Conservation (phyloP, 2,113 vertebrate species). For the Calidris pugnax region DNA sequence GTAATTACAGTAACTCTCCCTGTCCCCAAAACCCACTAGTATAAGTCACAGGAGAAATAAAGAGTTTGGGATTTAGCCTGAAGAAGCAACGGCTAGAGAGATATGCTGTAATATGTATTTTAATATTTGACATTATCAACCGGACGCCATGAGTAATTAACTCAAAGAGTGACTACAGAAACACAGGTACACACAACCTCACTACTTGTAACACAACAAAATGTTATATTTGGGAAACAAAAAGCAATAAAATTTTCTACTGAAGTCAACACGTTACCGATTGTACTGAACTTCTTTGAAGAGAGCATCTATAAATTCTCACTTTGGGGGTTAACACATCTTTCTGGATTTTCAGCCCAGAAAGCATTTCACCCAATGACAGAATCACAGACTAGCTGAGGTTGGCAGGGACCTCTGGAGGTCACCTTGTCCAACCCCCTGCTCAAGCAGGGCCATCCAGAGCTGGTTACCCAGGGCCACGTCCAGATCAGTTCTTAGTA, state of each 20-base stretch:
- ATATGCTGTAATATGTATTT: background rate
- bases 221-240: background rate
- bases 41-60: background rate
- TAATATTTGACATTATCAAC: background rate
- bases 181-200: background rate
- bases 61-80: background rate
- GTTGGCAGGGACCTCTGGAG: background rate
- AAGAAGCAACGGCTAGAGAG: background rate
- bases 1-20: no score
- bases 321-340: background rate
- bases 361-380: background rate
- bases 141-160: accelerated
- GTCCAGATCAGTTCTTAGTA: background rate
- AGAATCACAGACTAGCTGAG: background rate
- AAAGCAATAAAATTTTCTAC: background rate
- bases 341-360: background rate
- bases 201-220: background rate
- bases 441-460: background rate
- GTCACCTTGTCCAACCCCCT: background rate
- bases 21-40: background rate
- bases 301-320: background rate
- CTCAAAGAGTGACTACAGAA: background rate
- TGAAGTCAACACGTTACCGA: background rate
- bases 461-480: accelerated
- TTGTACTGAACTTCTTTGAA: accelerated